A percentile compares a stretch with the other conserved stretches of the same genome.
phyloP scores from a whole-genome alignment of 2,888 invertebrate species.

The Gastracanthus pulcherrimus region DNA sequence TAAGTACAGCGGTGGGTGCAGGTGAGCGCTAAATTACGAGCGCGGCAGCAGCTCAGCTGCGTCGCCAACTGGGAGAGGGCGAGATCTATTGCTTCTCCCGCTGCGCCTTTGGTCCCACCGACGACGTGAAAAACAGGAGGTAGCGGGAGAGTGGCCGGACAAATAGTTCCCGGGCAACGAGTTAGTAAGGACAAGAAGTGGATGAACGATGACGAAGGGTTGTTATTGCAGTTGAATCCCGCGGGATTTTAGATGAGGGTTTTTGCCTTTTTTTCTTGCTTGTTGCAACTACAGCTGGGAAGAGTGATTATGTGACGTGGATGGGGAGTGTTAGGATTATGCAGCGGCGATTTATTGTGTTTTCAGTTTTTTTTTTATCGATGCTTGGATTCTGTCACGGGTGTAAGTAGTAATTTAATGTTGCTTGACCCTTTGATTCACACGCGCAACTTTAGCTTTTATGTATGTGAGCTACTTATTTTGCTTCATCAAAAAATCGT shows the following conservation, averaged over 20 bases:
- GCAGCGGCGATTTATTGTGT: neutral
- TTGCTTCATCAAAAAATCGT: no score
- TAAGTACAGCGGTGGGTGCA: slow-evolving; percentile 46
- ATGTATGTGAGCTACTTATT: no score
- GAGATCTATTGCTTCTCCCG: slow-evolving; percentile 67
- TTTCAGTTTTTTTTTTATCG: neutral
- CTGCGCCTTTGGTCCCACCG: slow-evolving; percentile 5
- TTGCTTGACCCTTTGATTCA: no score
- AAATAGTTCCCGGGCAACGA: slow-evolving; percentile 28
- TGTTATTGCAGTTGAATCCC: slow-evolving; percentile 23
- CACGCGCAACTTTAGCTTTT: no score
- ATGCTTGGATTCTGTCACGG: no score
- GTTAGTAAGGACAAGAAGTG: slow-evolving; percentile 1
- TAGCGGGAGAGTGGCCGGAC: slow-evolving; percentile 6
- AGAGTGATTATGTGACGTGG: neutral
- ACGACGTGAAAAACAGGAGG: slow-evolving; percentile 32
- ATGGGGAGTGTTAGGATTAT: neutral
- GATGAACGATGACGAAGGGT: slow-evolving; percentile 31
- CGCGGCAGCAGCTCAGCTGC: slow-evolving; percentile 51
- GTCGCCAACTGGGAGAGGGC: slow-evolving; percentile 50
- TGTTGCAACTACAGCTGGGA: neutral
- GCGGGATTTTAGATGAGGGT: neutral
- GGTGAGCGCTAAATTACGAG: slow-evolving; percentile 59
- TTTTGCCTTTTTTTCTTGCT: neutral
- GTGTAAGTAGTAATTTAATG: no score